Percentiles rank a stretch among this genome's conserved stretches.
These are phyloP conservation scores for Oxytorus armatus DNA, from an alignment of 2,888 invertebrate genomes.

Conservation along the genomic window DNA sequence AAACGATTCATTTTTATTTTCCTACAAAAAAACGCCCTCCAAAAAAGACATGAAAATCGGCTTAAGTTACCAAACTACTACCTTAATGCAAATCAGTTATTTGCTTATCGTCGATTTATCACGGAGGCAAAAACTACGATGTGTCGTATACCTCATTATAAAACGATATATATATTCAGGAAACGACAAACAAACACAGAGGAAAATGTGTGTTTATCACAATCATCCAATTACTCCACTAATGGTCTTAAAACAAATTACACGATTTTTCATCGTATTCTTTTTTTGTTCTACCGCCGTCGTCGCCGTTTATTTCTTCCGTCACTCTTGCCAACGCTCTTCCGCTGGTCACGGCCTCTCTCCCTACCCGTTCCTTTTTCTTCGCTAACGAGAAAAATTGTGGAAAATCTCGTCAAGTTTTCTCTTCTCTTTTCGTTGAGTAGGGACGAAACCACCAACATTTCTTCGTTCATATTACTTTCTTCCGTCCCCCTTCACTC, in stretches of 20 bases:
- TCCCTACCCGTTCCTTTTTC: constrained; percentile 42
- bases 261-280: constrained; percentile 16
- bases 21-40: too few relatives aligned
- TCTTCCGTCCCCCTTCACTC: background rate
- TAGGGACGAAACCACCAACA: constrained; percentile 24
- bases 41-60: too few relatives aligned
- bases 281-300: constrained; percentile 1
- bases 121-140: too few relatives aligned
- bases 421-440: constrained; percentile 31
- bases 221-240: constrained; percentile 36
- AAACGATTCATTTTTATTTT: too few relatives aligned
- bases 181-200: background rate
- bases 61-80: too few relatives aligned
- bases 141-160: too few relatives aligned
- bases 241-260: constrained; percentile 35
- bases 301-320: constrained; percentile 32
- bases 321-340: constrained; percentile 25
- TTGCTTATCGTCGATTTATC: too few relatives aligned
- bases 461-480: constrained; percentile 28
- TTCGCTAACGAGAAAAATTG: constrained; percentile 66
- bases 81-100: too few relatives aligned
- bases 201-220: background rate
- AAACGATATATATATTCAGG: background rate
- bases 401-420: constrained; percentile 60
- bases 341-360: background rate